A percentile compares a stretch with the other conserved stretches of the same genome.
phyloP scores from a whole-genome alignment of 2,113 vertebrate species.

The Oreochromis spilurus region DNA sequence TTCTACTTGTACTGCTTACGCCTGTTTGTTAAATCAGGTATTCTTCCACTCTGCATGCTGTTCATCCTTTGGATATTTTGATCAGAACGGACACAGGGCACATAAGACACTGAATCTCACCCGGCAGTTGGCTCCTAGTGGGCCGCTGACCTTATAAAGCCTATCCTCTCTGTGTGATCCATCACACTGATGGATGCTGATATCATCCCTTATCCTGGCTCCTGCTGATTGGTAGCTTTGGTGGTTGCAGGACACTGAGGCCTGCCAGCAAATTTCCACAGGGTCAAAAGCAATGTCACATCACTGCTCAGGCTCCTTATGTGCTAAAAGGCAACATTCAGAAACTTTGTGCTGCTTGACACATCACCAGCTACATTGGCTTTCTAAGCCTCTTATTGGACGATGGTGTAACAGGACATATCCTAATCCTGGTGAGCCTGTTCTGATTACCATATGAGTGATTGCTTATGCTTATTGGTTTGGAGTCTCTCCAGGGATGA shows the following conservation, averaged over 20 bases:
- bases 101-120: conserved; percentile 8
- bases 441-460: conserved; percentile 29
- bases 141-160: conserved; percentile 20
- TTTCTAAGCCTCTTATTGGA: conserved; percentile 51
- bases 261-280: conserved; percentile 38
- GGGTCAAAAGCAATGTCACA: conserved; percentile 10
- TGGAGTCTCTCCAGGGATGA: conserved; percentile 5
- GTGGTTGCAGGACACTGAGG: background rate
- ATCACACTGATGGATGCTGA: conserved; percentile 49
- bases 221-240: background rate
- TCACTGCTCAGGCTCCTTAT: background rate
- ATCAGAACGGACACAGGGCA: background rate
- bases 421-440: conserved; percentile 39
- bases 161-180: conserved; percentile 30
- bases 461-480: conserved; percentile 33
- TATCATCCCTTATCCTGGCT: conserved; percentile 49
- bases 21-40: background rate
- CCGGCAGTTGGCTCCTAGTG: background rate
- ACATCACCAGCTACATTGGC: background rate
- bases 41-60: background rate
- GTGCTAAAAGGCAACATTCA: background rate
- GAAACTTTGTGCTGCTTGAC: background rate
- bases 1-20: background rate
- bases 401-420: conserved; percentile 32
- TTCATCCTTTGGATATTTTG: background rate